Evolutionary conservation across 2,888 invertebrate genomes (phyloP).

Genomic region (Drosophila histrio): DNA sequence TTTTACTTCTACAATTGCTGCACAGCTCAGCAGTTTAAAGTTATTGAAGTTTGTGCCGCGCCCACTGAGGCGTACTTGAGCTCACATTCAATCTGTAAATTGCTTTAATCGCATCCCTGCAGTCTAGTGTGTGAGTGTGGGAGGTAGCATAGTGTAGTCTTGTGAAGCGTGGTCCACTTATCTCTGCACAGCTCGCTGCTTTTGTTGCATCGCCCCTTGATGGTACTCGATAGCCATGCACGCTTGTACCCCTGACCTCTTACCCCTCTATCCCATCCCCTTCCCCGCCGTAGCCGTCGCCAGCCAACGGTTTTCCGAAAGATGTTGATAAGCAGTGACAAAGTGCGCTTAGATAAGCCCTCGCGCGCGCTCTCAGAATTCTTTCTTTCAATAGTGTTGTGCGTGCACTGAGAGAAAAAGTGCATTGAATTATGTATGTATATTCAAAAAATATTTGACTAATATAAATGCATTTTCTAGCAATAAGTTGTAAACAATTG

Average conservation of each 20-base stretch:
- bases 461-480: no score
- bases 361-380: conserved; percentile 30
- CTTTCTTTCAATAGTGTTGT: conserved; percentile 30
- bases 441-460: no score
- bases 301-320: conserved; percentile 18
- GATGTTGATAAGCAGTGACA: conserved; percentile 80
- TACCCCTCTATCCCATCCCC: neutral
- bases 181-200: conserved; percentile 42
- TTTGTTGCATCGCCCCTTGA: conserved; percentile 14
- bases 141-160: conserved; percentile 10
- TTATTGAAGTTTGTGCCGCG: conserved; percentile 61
- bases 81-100: conserved; percentile 74
- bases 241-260: neutral
- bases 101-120: conserved; percentile 73
- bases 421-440: neutral
- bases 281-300: neutral
- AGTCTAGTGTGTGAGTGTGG: conserved; percentile 27
- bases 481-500: neutral
- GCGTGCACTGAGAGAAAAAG: conserved; percentile 13
- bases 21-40: conserved; percentile 69
- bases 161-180: conserved; percentile 45
- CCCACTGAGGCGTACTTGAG: conserved; percentile 47
- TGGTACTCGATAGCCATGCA: neutral
- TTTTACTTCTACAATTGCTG: conserved; percentile 47
- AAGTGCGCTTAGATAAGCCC: conserved; percentile 66